Evolutionary conservation across 2,113 vertebrate genomes (phyloP).

Genomic region (Cryptomyrus ogoouensis): DNA sequence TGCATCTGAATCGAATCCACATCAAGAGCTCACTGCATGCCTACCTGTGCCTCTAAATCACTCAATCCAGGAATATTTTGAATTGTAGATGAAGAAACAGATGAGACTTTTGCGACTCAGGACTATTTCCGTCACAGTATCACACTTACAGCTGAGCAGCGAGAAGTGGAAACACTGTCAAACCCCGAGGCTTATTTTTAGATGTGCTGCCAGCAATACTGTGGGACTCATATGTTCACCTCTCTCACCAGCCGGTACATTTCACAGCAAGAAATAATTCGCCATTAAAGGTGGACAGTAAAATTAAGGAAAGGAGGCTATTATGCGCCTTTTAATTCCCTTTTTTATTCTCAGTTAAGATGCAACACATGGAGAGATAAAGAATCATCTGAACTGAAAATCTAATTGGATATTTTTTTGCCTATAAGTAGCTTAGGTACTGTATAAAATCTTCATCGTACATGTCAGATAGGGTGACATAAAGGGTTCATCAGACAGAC

Average conservation of each 20-base stretch:
- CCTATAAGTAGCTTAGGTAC: background rate
- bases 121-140: conserved; percentile 57
- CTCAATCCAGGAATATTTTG: background rate
- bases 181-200: conserved; percentile 67
- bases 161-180: conserved; percentile 66
- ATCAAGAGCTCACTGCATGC: background rate
- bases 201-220: conserved; percentile 52
- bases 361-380: background rate
- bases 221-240: conserved; percentile 34
- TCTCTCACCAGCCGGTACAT: background rate
- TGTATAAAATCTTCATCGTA: background rate
- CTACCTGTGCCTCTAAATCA: background rate
- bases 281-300: background rate
- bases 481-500: background rate
- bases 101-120: conserved; percentile 40
- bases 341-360: background rate
- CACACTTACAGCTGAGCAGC: conserved; percentile 53
- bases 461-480: background rate
- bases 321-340: background rate
- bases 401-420: background rate
- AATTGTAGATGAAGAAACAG: background rate
- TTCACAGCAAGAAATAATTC: background rate
- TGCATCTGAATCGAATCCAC: background rate
- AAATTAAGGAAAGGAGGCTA: background rate
- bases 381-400: background rate